A percentile compares a stretch with the other conserved stretches of the same genome.
These are phyloP conservation scores for Leucophenga maculata DNA, from an alignment of 2,888 invertebrate species.

Conservation along the genomic window DNA sequence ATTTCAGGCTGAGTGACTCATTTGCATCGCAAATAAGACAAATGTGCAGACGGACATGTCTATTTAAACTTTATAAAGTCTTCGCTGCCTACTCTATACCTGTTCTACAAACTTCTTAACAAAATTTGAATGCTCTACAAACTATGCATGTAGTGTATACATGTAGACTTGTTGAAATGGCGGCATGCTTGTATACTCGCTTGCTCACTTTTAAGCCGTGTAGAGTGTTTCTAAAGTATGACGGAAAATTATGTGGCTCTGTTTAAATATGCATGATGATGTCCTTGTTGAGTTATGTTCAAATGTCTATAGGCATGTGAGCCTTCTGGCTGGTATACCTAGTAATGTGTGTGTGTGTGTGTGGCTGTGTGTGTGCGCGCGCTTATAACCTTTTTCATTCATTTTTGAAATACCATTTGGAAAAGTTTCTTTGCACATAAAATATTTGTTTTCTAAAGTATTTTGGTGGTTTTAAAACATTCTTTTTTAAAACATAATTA, in stretches of 20 bases:
- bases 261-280: conserved; percentile 2
- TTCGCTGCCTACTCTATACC: no score
- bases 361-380: background rate
- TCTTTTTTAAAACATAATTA: background rate
- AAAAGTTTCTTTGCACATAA: background rate
- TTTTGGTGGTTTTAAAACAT: background rate
- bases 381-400: background rate
- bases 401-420: conserved; percentile 11
- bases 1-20: no score
- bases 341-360: background rate
- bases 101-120: no score
- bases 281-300: background rate
- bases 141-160: no score
- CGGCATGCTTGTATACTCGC: background rate
- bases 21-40: no score
- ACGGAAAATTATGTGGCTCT: conserved; percentile 6
- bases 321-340: background rate
- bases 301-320: background rate
- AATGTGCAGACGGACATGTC: no score
- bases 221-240: conserved; percentile 10
- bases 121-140: no score
- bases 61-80: no score
- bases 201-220: background rate
- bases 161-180: background rate
- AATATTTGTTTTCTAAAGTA: conserved; percentile 12